Conservation (phyloP, 2,888 invertebrate genomes). For the Doris montereyensis region DNA sequence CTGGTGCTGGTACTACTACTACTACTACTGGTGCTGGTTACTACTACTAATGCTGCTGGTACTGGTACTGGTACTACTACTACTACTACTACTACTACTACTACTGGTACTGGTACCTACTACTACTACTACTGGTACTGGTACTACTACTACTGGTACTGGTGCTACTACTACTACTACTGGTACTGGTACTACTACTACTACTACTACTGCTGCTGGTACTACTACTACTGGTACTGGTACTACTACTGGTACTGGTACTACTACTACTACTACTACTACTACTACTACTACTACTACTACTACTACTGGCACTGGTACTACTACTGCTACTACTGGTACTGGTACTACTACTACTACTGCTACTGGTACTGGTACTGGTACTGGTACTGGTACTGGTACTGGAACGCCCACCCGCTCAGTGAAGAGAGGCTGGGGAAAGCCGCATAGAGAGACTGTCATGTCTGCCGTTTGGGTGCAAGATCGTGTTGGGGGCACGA, state of each 20-base stretch:
- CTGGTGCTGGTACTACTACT: constrained; percentile 7
- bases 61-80: background rate
- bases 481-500: too few species aligned
- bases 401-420: too few species aligned
- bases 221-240: background rate
- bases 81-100: background rate
- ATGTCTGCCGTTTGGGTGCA: too few species aligned
- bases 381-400: background rate
- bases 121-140: background rate
- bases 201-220: background rate
- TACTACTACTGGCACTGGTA: background rate
- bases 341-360: background rate
- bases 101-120: background rate
- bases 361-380: background rate
- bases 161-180: background rate
- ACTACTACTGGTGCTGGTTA: background rate
- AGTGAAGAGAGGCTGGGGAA: too few species aligned
- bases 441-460: too few species aligned
- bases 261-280: background rate
- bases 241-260: background rate
- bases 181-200: background rate
- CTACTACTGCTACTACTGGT: background rate
- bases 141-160: background rate
- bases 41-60: background rate
- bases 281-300: background rate